Conservation (phyloP, 1,140 invertebrate species). For the Agrypnia vestita region DNA sequence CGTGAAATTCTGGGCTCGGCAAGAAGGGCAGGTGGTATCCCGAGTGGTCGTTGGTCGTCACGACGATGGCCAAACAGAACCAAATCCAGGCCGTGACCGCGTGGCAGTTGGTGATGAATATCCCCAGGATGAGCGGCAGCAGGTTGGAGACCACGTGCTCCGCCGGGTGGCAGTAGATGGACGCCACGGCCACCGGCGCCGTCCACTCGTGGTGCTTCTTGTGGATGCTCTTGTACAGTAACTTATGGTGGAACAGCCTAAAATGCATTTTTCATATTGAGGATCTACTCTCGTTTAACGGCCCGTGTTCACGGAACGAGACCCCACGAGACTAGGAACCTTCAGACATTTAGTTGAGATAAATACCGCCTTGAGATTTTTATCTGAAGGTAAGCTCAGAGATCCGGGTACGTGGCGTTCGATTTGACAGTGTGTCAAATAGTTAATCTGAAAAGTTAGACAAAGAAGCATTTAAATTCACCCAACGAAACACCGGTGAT, state of each 20-base stretch:
- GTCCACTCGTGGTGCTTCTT: constrained; percentile 91
- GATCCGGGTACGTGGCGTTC: too few relatives aligned
- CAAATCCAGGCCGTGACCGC: constrained; percentile 87
- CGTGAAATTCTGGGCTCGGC: constrained; percentile 90
- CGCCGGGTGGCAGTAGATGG: constrained; percentile 90
- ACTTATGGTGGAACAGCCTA: constrained; percentile 83
- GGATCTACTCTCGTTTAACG: too few relatives aligned
- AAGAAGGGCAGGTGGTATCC: constrained; percentile 93
- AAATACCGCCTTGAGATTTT: too few relatives aligned
- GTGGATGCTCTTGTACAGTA: constrained; percentile 87
- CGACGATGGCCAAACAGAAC: constrained; percentile 85
- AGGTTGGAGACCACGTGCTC: constrained; percentile 89
- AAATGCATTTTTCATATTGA: too few relatives aligned
- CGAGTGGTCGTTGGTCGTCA: constrained; percentile 88
- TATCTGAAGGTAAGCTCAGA: too few relatives aligned
- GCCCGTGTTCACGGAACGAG: too few relatives aligned
- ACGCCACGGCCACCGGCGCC: constrained; percentile 86
- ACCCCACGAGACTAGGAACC: too few relatives aligned
- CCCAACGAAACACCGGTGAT: too few relatives aligned
- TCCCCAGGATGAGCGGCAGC: constrained; percentile 86
- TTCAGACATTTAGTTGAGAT: too few relatives aligned
- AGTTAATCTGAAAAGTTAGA: too few relatives aligned
- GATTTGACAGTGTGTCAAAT: too few relatives aligned
- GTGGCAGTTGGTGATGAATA: constrained; percentile 86
- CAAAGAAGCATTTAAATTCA: too few relatives aligned